Conservation (phyloP, 2,113 vertebrate species). For the Amblyopsis rosae region DNA sequence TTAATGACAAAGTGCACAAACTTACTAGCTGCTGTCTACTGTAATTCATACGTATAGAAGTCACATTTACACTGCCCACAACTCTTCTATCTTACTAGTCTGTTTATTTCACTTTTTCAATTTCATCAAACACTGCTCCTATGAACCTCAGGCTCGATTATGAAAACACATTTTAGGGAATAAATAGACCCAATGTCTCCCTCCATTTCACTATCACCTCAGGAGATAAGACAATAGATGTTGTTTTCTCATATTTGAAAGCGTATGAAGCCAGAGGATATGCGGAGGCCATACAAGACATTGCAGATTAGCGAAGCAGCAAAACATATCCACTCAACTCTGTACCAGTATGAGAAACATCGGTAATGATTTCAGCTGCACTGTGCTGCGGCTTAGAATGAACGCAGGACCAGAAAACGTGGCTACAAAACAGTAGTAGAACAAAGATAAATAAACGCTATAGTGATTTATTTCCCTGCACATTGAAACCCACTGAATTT, state of each 20-base stretch:
- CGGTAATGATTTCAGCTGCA: neutral
- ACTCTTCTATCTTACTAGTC: slow-evolving; percentile 28
- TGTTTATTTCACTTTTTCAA: slow-evolving; percentile 51
- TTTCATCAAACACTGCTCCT: slow-evolving; percentile 39
- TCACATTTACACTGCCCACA: slow-evolving; percentile 28
- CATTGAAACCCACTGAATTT: neutral
- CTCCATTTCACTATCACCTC: slow-evolving; percentile 61
- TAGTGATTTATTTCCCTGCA: no score
- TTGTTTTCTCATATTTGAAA: slow-evolving; percentile 61
- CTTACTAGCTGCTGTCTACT: no score
- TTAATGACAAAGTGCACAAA: neutral
- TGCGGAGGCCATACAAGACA: slow-evolving; percentile 33
- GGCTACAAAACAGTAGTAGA: no score
- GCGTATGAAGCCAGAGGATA: slow-evolving; percentile 46
- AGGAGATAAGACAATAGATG: slow-evolving; percentile 55
- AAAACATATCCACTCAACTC: slow-evolving; percentile 31
- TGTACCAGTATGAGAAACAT: slow-evolving; percentile 21
- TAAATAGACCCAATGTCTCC: slow-evolving; percentile 55
- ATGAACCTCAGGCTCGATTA: slow-evolving; percentile 42
- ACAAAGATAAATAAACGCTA: no score
- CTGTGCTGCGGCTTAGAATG: no score
- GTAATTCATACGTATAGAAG: slow-evolving; percentile 3
- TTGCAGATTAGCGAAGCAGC: slow-evolving; percentile 33
- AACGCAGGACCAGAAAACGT: no score
- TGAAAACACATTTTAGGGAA: slow-evolving; percentile 55